These are phyloP conservation scores for Adela reaumurella DNA, from an alignment of 2,888 invertebrate species.

Conservation along the genomic window DNA sequence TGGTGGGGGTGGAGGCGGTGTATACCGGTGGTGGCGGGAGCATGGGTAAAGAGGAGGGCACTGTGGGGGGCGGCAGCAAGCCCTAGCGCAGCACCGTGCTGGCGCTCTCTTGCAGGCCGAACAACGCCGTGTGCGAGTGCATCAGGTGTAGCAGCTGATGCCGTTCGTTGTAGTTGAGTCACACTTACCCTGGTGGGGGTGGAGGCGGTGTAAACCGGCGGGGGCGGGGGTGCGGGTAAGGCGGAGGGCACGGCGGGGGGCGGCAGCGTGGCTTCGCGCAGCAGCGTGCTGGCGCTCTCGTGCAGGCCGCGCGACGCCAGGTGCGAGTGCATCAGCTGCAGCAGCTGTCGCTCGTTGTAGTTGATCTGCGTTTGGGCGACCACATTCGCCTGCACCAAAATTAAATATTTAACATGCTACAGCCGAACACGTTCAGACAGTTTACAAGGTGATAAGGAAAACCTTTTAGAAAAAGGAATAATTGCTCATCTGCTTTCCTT, in stretches of 20 bases:
- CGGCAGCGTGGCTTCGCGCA: conserved; percentile 72
- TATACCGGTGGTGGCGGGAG: conserved; percentile 51
- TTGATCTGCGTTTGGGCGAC: conserved; percentile 95
- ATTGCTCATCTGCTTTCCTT: no score
- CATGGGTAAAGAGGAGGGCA: conserved; percentile 14
- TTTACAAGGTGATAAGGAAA: neutral
- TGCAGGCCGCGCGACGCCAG: conserved; percentile 69
- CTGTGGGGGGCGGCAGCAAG: conserved; percentile 43
- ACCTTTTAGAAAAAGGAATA: neutral
- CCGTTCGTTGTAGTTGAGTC: conserved; percentile 77
- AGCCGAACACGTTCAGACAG: neutral
- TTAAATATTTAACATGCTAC: neutral
- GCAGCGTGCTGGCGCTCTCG: conserved; percentile 70
- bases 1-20: conserved; percentile 46
- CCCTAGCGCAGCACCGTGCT: conserved; percentile 74
- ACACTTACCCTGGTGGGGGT: conserved; percentile 48
- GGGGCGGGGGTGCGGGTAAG: conserved; percentile 25
- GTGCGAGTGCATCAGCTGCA: conserved; percentile 89
- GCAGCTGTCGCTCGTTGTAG: conserved; percentile 89
- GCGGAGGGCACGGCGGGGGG: conserved; percentile 19
- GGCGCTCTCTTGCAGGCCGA: conserved; percentile 74
- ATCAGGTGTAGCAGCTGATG: conserved; percentile 88
- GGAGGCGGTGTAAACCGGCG: conserved; percentile 53
- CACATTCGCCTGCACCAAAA: conserved; percentile 82
- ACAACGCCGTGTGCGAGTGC: conserved; percentile 76